phyloP scores from a whole-genome alignment of 2,888 invertebrate genomes.

The Yponomeuta plumbellus region DNA sequence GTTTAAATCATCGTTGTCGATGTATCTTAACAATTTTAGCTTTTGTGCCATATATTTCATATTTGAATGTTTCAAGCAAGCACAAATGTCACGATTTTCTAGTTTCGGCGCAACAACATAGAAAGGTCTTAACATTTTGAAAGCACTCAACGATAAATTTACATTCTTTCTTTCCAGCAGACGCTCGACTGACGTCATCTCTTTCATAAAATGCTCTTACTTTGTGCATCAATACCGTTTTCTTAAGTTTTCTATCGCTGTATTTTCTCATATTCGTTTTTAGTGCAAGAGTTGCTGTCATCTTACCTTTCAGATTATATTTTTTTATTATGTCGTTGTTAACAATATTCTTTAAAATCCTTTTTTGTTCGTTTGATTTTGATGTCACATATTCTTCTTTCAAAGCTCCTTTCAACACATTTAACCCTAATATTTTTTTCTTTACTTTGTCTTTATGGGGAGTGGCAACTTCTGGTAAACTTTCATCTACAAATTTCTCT shows the following conservation, averaged over 20 bases:
- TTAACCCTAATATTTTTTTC: conserved; percentile 14
- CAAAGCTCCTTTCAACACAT: conserved; percentile 14
- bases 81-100: conserved; percentile 24
- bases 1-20: conserved; percentile 5
- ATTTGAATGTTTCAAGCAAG: conserved; percentile 26
- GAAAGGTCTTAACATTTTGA: conserved; percentile 27
- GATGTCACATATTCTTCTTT: background rate
- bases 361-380: conserved; percentile 7
- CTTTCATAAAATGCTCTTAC: conserved; percentile 11
- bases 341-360: conserved; percentile 11
- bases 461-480: conserved; percentile 1
- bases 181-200: conserved; percentile 15
- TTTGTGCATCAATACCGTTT: conserved; percentile 9
- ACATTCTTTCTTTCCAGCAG: conserved; percentile 22
- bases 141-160: conserved; percentile 23
- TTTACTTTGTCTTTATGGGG: conserved; percentile 15
- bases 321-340: conserved; percentile 10
- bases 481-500: conserved; percentile 12
- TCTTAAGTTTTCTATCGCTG: conserved; percentile 10
- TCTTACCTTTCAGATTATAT: conserved; percentile 12
- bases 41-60: background rate
- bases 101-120: conserved; percentile 26
- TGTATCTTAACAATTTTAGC: background rate
- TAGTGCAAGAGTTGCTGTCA: conserved; percentile 3
- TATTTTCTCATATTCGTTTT: conserved; percentile 13